phyloP scores from a whole-genome alignment of 2,888 invertebrate species.

The Rhopalosiphum nymphaeae region DNA sequence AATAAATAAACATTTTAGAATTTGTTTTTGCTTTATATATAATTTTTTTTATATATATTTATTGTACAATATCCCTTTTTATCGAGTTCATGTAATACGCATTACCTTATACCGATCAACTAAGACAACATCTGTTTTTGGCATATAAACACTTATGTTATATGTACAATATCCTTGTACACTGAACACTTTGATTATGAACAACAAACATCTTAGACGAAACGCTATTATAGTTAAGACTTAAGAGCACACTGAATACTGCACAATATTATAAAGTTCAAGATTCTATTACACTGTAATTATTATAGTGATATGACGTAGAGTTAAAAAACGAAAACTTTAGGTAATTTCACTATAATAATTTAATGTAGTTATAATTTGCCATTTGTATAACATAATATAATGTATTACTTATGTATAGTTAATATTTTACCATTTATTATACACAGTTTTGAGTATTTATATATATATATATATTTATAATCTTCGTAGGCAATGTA shows the following conservation, averaged over 20 bases:
- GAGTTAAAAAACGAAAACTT: neutral
- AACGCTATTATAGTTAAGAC: neutral
- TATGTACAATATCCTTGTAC: neutral
- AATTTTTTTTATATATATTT: neutral
- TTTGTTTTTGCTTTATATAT: neutral
- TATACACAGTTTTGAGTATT: no score
- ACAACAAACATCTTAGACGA: conserved; percentile 8
- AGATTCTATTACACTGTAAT: neutral
- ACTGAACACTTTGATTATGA: conserved; percentile 16
- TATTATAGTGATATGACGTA: neutral
- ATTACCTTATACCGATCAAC: neutral
- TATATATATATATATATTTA: neutral
- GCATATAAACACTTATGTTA: neutral
- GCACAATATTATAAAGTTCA: neutral
- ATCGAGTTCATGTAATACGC: neutral
- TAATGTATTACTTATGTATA: neutral
- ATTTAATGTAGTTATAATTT: neutral
- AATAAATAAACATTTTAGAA: neutral
- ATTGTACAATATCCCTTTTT: neutral
- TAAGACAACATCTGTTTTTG: conserved; percentile 26
- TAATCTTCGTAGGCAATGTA: neutral
- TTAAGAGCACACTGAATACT: neutral
- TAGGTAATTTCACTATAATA: neutral
- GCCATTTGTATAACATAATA: no score
- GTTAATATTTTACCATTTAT: neutral